phyloP scores from a whole-genome alignment of 2,888 invertebrate genomes.

The Salticus scenicus region DNA sequence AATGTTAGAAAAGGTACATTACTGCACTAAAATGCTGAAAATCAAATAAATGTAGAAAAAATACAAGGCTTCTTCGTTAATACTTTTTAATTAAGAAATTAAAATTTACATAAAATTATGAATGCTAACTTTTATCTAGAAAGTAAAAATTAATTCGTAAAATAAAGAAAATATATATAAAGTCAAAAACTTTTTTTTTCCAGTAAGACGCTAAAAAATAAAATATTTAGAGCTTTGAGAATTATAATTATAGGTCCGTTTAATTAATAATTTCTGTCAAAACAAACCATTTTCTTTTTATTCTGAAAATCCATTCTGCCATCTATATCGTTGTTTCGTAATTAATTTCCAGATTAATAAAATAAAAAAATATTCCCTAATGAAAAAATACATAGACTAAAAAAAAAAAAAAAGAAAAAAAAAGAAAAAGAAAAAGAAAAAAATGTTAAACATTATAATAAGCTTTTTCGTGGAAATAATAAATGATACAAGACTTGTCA shows the following conservation, averaged over 20 bases:
- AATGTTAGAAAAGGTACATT: too few species aligned
- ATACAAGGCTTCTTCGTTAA: too few species aligned
- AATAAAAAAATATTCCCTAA: slow-evolving; percentile 1
- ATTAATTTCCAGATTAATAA: slow-evolving; percentile 60
- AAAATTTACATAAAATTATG: too few species aligned
- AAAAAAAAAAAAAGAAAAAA: slow-evolving; percentile 18
- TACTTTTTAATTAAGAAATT: too few species aligned
- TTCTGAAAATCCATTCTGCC: slow-evolving; percentile 52
- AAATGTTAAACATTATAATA: slow-evolving; percentile 56
- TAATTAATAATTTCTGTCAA: slow-evolving; percentile 67
- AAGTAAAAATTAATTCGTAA: too few species aligned
- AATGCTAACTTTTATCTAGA: too few species aligned
- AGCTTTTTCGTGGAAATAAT: slow-evolving; percentile 67
- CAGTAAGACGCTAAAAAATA: too few species aligned
- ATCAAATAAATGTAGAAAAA: too few species aligned
- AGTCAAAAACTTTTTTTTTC: slow-evolving; percentile 3
- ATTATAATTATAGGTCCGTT: slow-evolving; percentile 62
- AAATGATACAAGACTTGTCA: slow-evolving; percentile 68
- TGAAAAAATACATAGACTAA: slow-evolving; percentile 16
- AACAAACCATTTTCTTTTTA: slow-evolving; percentile 63
- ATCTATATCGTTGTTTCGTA: slow-evolving; percentile 40
- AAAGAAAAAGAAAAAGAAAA: slow-evolving; percentile 37
- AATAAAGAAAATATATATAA: too few species aligned
- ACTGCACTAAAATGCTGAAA: too few species aligned
- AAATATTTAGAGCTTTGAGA: too few species aligned